These are phyloP conservation scores for Sylvicola cinctus DNA, from an alignment of 2,888 invertebrate genomes.

Conservation along the genomic window DNA sequence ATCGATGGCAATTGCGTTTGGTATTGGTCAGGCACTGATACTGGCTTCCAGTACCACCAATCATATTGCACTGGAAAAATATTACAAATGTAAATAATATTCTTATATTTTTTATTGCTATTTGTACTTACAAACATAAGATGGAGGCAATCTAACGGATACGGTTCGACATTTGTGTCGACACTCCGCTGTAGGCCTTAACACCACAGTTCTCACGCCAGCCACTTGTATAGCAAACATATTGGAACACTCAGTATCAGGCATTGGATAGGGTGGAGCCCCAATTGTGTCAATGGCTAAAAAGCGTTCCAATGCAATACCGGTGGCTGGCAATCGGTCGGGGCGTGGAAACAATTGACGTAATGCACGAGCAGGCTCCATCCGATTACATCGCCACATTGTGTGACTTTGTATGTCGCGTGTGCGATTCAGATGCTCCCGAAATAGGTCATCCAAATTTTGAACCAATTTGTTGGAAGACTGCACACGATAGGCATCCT, in stretches of 20 bases:
- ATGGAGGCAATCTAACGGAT: constrained; percentile 45
- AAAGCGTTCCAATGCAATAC: constrained; percentile 58
- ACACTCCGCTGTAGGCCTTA: constrained; percentile 63
- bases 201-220: constrained; percentile 48
- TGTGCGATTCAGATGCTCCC: constrained; percentile 16
- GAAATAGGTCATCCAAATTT: constrained; percentile 22
- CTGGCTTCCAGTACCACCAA: constrained; percentile 57
- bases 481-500: constrained; percentile 35
- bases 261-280: constrained; percentile 42
- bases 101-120: background rate
- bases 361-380: constrained; percentile 48
- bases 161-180: constrained; percentile 45
- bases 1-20: constrained; percentile 35
- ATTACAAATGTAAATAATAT: constrained; percentile 6
- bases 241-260: constrained; percentile 65
- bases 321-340: constrained; percentile 44
- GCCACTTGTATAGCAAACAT: constrained; percentile 52
- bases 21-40: constrained; percentile 37
- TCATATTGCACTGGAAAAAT: constrained; percentile 45
- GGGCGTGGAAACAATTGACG: constrained; percentile 54
- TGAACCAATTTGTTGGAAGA: constrained; percentile 19
- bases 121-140: constrained; percentile 51
- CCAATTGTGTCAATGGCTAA: constrained; percentile 51
- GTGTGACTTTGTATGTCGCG: constrained; percentile 17
- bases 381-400: constrained; percentile 49